phyloP scores from a whole-genome alignment of 2,888 invertebrate genomes.

The Cantharis rustica region DNA sequence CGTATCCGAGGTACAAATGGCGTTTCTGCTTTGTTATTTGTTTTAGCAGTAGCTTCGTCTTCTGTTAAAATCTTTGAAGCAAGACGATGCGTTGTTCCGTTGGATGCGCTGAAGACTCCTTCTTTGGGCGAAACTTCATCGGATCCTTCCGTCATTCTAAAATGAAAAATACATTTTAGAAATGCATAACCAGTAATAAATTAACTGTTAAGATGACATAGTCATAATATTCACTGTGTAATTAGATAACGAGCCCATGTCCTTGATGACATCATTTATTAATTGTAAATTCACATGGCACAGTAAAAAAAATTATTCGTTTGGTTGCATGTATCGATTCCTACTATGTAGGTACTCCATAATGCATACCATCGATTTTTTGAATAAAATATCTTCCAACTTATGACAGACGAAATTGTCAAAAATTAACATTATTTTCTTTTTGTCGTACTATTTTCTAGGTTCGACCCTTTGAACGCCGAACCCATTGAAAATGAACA shows the following conservation, averaged over 20 bases:
- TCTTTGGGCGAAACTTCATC: conserved; percentile 27
- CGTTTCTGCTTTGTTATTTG: conserved; percentile 22
- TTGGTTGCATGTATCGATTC: neutral
- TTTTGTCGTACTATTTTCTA: too few relatives aligned
- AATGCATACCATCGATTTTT: neutral
- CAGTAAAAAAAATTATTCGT: neutral
- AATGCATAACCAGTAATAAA: neutral
- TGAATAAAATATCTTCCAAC: too few relatives aligned
- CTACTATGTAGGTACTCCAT: neutral
- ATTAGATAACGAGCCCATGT: neutral
- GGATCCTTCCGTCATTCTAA: conserved; percentile 31
- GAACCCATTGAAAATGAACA: neutral
- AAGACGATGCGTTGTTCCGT: conserved; percentile 16
- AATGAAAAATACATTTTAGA: neutral
- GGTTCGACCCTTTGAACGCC: too few relatives aligned
- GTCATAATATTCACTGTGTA: neutral
- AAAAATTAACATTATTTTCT: too few relatives aligned
- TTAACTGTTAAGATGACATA: neutral
- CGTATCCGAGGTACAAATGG: conserved; percentile 65
- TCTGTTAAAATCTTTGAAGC: conserved; percentile 1
- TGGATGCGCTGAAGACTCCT: conserved; percentile 7
- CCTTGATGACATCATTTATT: neutral
- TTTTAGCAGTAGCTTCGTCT: neutral
- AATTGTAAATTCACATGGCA: neutral
- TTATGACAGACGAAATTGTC: too few relatives aligned